A percentile compares a stretch with the other conserved stretches of the same genome.
phyloP scores from a whole-genome alignment of 2,888 invertebrate species.

The Neoscelio sp. region DNA sequence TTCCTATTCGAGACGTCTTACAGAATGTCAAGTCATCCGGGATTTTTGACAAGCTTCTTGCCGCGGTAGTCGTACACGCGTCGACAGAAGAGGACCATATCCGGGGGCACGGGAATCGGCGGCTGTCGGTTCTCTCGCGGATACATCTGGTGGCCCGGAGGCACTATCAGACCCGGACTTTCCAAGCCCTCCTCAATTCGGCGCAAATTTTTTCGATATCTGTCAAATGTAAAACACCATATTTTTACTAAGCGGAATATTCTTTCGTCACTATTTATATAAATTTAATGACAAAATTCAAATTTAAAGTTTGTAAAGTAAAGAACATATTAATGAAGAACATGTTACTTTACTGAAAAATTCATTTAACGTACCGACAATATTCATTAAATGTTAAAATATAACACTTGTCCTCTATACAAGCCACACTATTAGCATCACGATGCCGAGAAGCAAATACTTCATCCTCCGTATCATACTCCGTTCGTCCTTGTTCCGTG shows the following conservation, averaged over 20 bases:
- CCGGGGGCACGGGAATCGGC: conserved; percentile 88
- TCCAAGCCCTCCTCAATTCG: conserved; percentile 91
- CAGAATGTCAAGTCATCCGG: conserved; percentile 81
- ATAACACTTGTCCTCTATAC: conserved; percentile 98
- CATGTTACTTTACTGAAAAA: neutral
- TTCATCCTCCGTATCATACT: conserved; percentile 93
- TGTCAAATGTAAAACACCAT: conserved; percentile 79
- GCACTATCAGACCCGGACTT: conserved; percentile 89
- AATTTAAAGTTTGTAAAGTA: no score
- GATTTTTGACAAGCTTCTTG: conserved; percentile 85
- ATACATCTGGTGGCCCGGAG: conserved; percentile 86
- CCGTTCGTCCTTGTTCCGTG: conserved; percentile 94
- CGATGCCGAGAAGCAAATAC: conserved; percentile 98
- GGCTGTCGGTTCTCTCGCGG: conserved; percentile 86
- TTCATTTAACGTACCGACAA: conserved; percentile 90
- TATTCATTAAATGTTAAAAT: conserved; percentile 98
- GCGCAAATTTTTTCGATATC: conserved; percentile 93
- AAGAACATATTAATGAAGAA: no score
- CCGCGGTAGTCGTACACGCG: conserved; percentile 97
- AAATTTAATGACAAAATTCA: no score
- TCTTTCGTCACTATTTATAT: no score
- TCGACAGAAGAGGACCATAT: conserved; percentile 97
- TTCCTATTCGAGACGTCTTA: conserved; percentile 74
- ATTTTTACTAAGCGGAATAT: neutral
- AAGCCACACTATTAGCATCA: conserved; percentile 97